phyloP scores from a whole-genome alignment of 2,797 vertebrate species.

The Sebastes miniatus region DNA sequence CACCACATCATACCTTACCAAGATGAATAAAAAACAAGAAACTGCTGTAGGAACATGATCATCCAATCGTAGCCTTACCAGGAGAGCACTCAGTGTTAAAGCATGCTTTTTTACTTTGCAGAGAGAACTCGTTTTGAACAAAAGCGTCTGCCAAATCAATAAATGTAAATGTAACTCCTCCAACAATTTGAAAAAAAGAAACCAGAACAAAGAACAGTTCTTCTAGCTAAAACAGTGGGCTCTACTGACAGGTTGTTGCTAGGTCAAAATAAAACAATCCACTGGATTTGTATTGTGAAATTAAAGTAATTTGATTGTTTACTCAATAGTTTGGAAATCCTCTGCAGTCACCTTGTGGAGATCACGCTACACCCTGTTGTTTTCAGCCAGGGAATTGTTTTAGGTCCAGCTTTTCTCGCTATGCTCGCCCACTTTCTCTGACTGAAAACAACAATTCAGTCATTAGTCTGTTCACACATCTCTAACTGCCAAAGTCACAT shows the following conservation, averaged over 20 bases:
- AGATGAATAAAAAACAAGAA: neutral
- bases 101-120: neutral
- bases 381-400: neutral
- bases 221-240: neutral
- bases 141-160: neutral
- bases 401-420: neutral
- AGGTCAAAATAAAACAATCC: neutral
- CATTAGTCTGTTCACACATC: neutral
- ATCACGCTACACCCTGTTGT: neutral
- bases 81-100: neutral
- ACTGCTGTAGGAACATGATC: neutral
- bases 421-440: neutral
- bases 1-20: neutral
- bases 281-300: too few species aligned
- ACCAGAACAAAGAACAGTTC: slow-evolving; percentile 1
- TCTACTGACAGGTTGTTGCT: neutral
- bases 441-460: neutral
- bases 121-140: neutral
- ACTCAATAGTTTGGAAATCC: neutral
- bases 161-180: neutral
- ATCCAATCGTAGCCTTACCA: neutral
- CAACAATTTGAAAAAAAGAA: neutral
- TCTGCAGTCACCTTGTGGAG: neutral
- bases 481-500: neutral
- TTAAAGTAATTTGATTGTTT: neutral